phyloP scores from a whole-genome alignment of 2,797 vertebrate genomes.

The Manis pentadactyla region DNA sequence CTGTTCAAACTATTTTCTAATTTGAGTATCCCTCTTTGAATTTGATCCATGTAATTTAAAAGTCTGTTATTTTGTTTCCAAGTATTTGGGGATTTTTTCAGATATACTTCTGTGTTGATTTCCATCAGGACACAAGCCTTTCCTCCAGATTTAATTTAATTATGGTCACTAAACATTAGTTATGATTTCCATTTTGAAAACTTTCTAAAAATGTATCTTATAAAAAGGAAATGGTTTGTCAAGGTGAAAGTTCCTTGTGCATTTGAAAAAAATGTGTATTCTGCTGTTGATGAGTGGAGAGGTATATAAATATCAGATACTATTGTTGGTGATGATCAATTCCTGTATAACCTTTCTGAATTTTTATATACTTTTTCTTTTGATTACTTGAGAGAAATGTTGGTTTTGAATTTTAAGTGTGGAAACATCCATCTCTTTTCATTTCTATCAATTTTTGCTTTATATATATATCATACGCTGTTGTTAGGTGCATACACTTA shows the following conservation, averaged over 20 bases:
- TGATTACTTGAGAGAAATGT: not conserved
- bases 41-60: not conserved
- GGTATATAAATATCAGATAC: not conserved
- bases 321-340: not conserved
- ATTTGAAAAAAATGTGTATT: not conserved
- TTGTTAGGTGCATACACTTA: not conserved
- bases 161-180: not conserved
- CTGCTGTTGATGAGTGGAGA: not conserved
- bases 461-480: not conserved
- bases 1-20: not conserved
- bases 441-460: not conserved
- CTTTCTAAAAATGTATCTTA: not conserved
- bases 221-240: constrained; percentile 3
- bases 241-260: not conserved
- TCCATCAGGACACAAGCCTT: not conserved
- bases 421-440: not conserved
- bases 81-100: constrained; percentile 8
- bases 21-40: not conserved
- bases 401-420: not conserved
- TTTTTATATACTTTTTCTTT: not conserved
- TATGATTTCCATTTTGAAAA: not conserved
- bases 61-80: not conserved
- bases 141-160: not conserved
- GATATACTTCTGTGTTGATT: not conserved
- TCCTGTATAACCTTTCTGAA: not conserved